These are phyloP conservation scores for Ardeotis arabs DNA, from an alignment of 2,113 vertebrate genomes.

Conservation along the genomic window DNA sequence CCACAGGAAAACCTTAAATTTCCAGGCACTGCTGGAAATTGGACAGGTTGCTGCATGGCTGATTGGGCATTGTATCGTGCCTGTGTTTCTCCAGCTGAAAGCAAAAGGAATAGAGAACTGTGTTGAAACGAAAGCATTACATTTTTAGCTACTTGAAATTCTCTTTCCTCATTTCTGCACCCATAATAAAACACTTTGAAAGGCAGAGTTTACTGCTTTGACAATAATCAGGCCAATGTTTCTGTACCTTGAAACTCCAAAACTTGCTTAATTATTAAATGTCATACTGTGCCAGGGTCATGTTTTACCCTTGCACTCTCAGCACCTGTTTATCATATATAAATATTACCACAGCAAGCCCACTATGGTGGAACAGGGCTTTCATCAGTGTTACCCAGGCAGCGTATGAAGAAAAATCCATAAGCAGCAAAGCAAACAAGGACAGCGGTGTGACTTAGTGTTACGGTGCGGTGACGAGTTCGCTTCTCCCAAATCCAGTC, in stretches of 20 bases:
- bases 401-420: accelerated
- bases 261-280: background rate
- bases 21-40: background rate
- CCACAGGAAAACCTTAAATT: slow-evolving; percentile 1
- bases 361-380: background rate
- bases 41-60: slow-evolving; percentile 30
- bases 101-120: background rate
- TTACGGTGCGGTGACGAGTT: background rate
- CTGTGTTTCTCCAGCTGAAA: background rate
- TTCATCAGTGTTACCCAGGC: background rate
- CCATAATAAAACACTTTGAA: background rate
- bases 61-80: background rate
- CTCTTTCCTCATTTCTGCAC: background rate
- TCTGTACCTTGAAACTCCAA: background rate
- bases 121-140: background rate
- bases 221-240: background rate
- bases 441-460: background rate
- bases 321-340: background rate
- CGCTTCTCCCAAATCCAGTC: background rate
- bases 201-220: background rate
- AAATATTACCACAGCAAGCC: background rate
- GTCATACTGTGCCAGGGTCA: background rate
- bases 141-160: background rate
- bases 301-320: background rate
- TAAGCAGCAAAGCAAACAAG: background rate